Conservation (phyloP, 2,888 invertebrate genomes). For the Tineola bisselliella region DNA sequence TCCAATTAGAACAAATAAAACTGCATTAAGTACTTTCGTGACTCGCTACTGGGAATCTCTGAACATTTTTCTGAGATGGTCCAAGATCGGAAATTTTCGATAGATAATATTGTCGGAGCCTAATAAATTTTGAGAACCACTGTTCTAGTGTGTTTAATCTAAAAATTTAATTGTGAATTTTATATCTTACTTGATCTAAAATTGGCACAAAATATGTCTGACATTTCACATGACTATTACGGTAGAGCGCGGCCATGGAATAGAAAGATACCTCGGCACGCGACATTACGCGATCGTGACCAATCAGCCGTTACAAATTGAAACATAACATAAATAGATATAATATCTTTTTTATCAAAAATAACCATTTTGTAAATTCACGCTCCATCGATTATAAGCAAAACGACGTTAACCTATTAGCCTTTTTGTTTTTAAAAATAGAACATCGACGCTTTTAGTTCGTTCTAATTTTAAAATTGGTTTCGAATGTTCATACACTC, state of each 20-base stretch:
- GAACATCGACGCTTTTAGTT: background rate
- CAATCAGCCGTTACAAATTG: background rate
- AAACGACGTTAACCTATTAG: background rate
- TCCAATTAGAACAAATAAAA: too few species aligned
- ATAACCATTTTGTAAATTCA: background rate
- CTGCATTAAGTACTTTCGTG: too few species aligned
- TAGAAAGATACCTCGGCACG: background rate
- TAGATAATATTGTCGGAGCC: too few species aligned
- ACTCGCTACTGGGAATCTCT: too few species aligned
- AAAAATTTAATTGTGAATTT: too few species aligned
- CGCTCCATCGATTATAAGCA: background rate
- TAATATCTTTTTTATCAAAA: background rate
- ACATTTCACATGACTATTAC: background rate
- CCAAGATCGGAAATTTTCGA: too few species aligned
- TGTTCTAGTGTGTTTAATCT: background rate
- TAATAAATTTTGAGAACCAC: too few species aligned
- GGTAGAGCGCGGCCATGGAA: background rate
- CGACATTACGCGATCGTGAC: conserved; percentile 10
- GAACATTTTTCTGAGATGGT: too few species aligned
- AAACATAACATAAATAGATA: background rate
- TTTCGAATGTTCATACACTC: too few species aligned
- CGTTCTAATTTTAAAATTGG: background rate
- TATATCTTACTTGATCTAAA: too few species aligned
- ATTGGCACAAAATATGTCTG: background rate
- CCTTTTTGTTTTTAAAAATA: background rate